Base-by-base conservation (phyloP, 2,888 invertebrate genomes). In the Oscheius sp. region DNA sequence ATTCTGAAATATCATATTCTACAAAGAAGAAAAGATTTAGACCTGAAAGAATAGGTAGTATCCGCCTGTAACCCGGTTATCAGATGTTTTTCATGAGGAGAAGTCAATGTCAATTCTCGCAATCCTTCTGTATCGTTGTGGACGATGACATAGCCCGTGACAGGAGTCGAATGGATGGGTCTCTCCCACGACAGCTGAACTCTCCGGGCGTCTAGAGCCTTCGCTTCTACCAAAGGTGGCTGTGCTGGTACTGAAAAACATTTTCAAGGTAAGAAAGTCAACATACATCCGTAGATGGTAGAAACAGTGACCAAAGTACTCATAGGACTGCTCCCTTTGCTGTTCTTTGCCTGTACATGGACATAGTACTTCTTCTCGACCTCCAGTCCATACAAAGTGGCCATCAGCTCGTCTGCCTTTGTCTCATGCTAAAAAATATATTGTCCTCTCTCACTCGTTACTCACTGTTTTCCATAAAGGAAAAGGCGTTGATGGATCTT, bases 301-400 rank as follows among this genome's bases (percentile, higher is more conserved):
- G 96, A 95, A 86, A 97, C 96, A 90, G 95, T 95, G n/a, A 96
- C 95, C n/a, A 96, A 94, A 2, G 93, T 92, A 81, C 96, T 96
- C 83, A 95, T 92, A 0, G 98, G 98, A 61, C 98, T 96, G 53
- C 95, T 94, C 0, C 98, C 98, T 77, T 96, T 94, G 89, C 93
- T 93, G 91, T 96, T 98, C 69, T 95, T 95, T 27, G 96, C 96
- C 84, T 95, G 93, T 82, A 98, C 95, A 89, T 93, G 94, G 92
- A 98, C 94, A 29, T 73, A 76, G 27, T 83, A 83, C 55, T 76
- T 75, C 9, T 77, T 75, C 29, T 85, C 82, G 0, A 78, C 72
- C n/a, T 80, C 76, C 45, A 86, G 76, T 9, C 77, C 79, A 27
- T 77, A 69, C 21, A 86, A 72, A 0, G 85, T 86, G 1, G 84